Conservation (phyloP, 2,888 invertebrate species). For the Hemicrepidius hirtus region DNA sequence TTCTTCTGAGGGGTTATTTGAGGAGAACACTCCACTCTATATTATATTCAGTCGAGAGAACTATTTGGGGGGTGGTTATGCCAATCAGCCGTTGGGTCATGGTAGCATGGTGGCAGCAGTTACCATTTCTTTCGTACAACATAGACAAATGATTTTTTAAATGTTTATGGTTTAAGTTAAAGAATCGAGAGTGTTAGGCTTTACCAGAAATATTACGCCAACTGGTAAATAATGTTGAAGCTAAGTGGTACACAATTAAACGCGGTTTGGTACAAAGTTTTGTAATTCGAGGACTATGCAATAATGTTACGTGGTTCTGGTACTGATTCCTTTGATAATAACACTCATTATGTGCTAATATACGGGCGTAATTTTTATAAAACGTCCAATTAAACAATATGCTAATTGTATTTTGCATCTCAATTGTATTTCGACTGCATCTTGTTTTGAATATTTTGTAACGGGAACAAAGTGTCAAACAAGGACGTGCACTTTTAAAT, state of each 20-base stretch:
- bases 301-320: constrained; percentile 4
- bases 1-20: too few species aligned
- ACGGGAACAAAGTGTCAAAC: constrained; percentile 5
- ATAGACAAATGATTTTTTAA: too few species aligned
- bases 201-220: background rate
- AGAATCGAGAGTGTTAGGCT: too few species aligned
- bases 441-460: constrained; percentile 28
- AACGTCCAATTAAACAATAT: constrained; percentile 11
- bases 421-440: constrained; percentile 7
- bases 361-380: constrained; percentile 16
- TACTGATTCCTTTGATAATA: constrained; percentile 13
- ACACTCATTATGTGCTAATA: constrained; percentile 21
- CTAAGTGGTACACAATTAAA: background rate
- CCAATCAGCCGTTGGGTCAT: too few species aligned
- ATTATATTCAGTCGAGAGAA: too few species aligned
- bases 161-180: too few species aligned
- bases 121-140: too few species aligned
- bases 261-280: constrained; percentile 3
- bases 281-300: constrained; percentile 20
- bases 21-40: too few species aligned
- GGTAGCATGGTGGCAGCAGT: too few species aligned
- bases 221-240: background rate
- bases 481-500: constrained; percentile 20
- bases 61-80: too few species aligned
- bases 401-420: constrained; percentile 21